These are phyloP conservation scores for Orchestia grillus DNA, from an alignment of 1,140 invertebrate genomes.

Conservation along the genomic window DNA sequence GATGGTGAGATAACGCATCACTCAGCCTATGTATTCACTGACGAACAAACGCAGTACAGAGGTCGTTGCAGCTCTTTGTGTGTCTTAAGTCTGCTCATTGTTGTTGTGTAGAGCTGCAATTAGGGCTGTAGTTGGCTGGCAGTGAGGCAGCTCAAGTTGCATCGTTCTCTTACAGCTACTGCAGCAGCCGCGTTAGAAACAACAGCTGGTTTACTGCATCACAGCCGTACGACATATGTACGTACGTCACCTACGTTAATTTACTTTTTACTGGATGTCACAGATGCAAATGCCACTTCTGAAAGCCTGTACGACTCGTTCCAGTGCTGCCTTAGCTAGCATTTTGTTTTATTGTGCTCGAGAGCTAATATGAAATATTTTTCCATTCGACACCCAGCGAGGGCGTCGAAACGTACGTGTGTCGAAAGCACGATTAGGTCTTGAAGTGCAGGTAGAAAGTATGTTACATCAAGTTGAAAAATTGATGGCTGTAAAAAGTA, in stretches of 20 bases:
- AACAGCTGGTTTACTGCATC: not conserved
- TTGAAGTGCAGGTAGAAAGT: too few species aligned
- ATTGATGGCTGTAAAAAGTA: too few species aligned
- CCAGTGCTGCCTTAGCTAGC: not conserved
- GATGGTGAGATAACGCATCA: conserved; percentile 29
- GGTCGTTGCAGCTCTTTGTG: not conserved
- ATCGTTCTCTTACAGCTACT: not conserved
- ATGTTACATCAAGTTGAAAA: too few species aligned
- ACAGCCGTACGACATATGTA: not conserved
- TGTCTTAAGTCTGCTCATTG: not conserved
- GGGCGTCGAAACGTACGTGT: too few species aligned
- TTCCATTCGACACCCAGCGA: too few species aligned
- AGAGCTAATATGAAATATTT: too few species aligned
- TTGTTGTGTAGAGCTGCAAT: not conserved
- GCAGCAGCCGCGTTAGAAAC: not conserved
- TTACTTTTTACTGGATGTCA: not conserved
- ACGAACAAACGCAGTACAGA: not conserved
- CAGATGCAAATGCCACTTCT: not conserved
- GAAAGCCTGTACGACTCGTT: not conserved
- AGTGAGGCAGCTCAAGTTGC: not conserved
- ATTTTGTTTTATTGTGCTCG: too few species aligned
- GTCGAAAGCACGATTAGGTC: too few species aligned
- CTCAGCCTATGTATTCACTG: not conserved
- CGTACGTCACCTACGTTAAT: not conserved
- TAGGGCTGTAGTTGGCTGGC: not conserved